Conservation (phyloP, 1,140 invertebrate species). For the Drosophila takahashii region DNA sequence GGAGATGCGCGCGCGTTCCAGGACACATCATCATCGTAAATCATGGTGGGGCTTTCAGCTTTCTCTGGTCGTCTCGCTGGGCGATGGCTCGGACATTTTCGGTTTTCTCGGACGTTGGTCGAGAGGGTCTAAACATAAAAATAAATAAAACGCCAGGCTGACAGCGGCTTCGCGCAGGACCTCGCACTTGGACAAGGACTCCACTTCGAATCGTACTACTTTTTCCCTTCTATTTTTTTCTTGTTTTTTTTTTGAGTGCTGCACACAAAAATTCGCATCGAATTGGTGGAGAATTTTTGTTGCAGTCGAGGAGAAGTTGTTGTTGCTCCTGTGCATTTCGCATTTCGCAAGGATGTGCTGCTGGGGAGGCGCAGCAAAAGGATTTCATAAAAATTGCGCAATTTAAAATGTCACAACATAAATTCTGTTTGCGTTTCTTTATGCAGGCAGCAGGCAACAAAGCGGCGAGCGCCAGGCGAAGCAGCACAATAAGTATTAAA, state of each 20-base stretch:
- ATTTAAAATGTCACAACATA: conserved; percentile 85
- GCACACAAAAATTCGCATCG: conserved; percentile 76
- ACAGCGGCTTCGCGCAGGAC: conserved; percentile 67
- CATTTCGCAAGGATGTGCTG: conserved; percentile 49
- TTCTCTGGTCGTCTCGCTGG: conserved; percentile 46
- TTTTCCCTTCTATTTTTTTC: neutral
- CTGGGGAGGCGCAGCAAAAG: conserved; percentile 67
- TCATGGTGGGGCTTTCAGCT: conserved; percentile 74
- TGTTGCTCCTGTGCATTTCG: conserved; percentile 31
- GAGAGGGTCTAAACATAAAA: conserved; percentile 73
- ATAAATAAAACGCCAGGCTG: conserved; percentile 75
- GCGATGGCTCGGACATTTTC: conserved; percentile 48
- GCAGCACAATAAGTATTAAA: conserved; percentile 80
- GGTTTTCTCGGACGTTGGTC: conserved; percentile 58
- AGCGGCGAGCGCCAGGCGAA: conserved; percentile 47
- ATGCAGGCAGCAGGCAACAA: conserved; percentile 59
- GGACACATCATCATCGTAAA: conserved; percentile 82
- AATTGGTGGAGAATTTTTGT: conserved; percentile 58
- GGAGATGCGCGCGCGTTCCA: conserved; percentile 59
- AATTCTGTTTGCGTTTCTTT: conserved; percentile 83
- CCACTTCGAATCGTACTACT: conserved; percentile 36
- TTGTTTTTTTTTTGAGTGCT: conserved; percentile 36
- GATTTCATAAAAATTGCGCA: conserved; percentile 85
- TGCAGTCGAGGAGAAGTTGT: conserved; percentile 60
- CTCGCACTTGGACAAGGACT: conserved; percentile 47